Conservation (phyloP, 2,797 vertebrate genomes). For the Molossus alvarezi region DNA sequence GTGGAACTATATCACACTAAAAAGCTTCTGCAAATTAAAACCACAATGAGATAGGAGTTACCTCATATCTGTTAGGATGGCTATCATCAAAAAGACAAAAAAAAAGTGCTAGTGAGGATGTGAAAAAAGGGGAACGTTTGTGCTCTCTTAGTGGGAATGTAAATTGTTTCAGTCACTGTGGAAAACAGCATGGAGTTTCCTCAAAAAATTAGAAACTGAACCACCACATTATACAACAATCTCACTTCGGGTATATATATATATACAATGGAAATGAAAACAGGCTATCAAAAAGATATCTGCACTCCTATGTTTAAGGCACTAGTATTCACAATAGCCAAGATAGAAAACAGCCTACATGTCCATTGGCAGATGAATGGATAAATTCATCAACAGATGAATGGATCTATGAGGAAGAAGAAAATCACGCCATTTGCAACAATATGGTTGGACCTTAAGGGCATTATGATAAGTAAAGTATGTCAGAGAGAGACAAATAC, state of each 20-base stretch:
- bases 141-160: neutral
- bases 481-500: neutral
- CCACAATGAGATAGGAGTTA: neutral
- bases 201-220: neutral
- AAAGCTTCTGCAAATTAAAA: neutral
- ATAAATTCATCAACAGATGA: neutral
- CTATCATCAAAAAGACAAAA: neutral
- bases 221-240: neutral
- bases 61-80: neutral
- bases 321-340: neutral
- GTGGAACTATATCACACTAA: neutral
- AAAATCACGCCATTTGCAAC: neutral
- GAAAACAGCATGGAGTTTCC: neutral
- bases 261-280: neutral
- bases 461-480: neutral
- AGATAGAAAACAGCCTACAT: neutral
- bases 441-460: neutral
- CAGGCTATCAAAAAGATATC: neutral
- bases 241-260: neutral
- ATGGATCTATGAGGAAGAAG: neutral
- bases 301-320: neutral
- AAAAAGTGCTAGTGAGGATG: neutral
- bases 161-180: neutral
- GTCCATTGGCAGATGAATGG: neutral
- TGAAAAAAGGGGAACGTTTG: neutral